Conservation (phyloP, 2,888 invertebrate species). For the Lasioglossum vierecki region DNA sequence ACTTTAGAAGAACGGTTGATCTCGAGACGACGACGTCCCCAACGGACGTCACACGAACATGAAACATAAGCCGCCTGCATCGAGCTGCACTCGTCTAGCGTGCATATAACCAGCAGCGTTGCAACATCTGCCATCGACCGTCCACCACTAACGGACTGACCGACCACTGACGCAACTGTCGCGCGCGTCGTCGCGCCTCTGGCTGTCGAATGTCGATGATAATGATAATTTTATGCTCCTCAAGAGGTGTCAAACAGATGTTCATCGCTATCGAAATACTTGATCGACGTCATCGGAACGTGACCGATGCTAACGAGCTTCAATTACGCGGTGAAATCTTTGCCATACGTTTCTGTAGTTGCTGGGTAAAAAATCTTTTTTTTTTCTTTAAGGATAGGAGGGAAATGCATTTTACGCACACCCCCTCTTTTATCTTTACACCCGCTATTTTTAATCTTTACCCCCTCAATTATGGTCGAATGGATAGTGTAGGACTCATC, state of each 20-base stretch:
- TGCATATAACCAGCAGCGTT: slow-evolving; percentile 71
- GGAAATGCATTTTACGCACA: too few relatives aligned
- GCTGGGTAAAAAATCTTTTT: neutral
- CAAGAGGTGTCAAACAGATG: slow-evolving; percentile 57
- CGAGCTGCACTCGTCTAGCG: slow-evolving; percentile 51
- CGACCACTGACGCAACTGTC: slow-evolving; percentile 78
- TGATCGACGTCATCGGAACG: slow-evolving; percentile 12
- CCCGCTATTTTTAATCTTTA: too few relatives aligned
- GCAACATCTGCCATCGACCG: slow-evolving; percentile 76
- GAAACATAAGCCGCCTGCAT: slow-evolving; percentile 68
- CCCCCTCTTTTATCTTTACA: too few relatives aligned
- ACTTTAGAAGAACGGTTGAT: neutral
- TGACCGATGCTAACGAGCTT: neutral
- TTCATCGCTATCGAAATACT: slow-evolving; percentile 29
- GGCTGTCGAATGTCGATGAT: slow-evolving; percentile 59
- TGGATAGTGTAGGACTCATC: too few relatives aligned
- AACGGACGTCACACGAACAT: slow-evolving; percentile 61
- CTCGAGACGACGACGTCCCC: slow-evolving; percentile 9
- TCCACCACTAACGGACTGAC: slow-evolving; percentile 74
- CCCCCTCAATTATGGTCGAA: too few relatives aligned
- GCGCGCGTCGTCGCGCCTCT: slow-evolving; percentile 49
- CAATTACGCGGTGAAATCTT: slow-evolving; percentile 6
- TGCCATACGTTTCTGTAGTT: neutral
- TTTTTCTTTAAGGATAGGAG: too few relatives aligned
- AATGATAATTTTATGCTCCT: slow-evolving; percentile 53